Base-by-base conservation (phyloP, 2,797 vertebrate species). In the Astyanax mexicanus region DNA sequence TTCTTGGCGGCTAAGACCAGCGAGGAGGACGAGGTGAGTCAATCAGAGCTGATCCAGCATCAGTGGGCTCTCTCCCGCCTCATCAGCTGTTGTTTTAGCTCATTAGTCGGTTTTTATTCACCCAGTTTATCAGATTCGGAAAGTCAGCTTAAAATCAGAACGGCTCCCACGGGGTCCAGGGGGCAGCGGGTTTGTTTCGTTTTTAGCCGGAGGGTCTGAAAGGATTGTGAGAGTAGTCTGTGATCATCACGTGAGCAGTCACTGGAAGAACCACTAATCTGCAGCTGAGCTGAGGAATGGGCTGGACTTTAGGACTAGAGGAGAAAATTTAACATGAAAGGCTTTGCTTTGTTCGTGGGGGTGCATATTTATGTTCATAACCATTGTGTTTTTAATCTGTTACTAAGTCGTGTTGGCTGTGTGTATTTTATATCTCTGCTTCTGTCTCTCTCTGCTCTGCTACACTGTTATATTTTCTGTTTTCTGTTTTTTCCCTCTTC, bases 1-100 rank as follows among this genome's bases (percentile, higher is more conserved):
- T 99, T 99, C 92, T 91, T 99, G 38, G 96, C 96, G 87, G 92
- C 94, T 79, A 99, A 99, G 92, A 98, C 96, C 85, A 94, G 92
- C 47, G 98, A 99, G 91, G 98, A 99, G 88, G 96, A 98, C 38
- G 98, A 99, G 96, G 98, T 99, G 88, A 93, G 70, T 37, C 13
- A 23, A 3, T 76, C 27, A 38, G 57, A 67, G 45, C 44, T 60
- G 51, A 19, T 52, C 29, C n/a, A 7, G 49, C 8, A 42, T 60
- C n/a, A 47, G 19, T n/a, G n/a, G n/a, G n/a, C n/a, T n/a, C n/a
- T n/a, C n/a, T n/a, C n/a, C n/a, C n/a, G n/a, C n/a, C n/a, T n/a
- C n/a, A n/a, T n/a, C n/a, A n/a, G n/a, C n/a, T n/a, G n/a, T n/a
- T n/a, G n/a, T n/a, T n/a, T n/a, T n/a, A n/a, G n/a, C n/a, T n/a